These are phyloP conservation scores for Acinonyx jubatus DNA, from an alignment of 2,113 vertebrate genomes.

Conservation along the genomic window DNA sequence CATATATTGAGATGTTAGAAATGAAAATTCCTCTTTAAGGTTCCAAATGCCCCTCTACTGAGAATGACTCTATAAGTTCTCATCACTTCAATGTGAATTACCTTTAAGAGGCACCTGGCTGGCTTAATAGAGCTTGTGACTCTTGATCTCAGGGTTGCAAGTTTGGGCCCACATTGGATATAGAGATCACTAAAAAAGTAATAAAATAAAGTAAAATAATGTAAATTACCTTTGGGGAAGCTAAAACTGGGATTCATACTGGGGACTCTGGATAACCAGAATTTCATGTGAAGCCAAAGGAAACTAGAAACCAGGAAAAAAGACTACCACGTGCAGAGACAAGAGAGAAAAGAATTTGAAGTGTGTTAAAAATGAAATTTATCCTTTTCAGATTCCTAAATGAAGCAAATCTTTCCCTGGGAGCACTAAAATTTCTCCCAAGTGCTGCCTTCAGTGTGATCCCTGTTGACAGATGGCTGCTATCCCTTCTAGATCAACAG, in stretches of 20 bases:
- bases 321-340: neutral
- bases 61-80: neutral
- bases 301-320: neutral
- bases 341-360: neutral
- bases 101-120: neutral
- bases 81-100: neutral
- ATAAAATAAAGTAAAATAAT: neutral
- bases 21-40: neutral
- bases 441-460: neutral
- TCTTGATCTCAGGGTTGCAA: neutral
- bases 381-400: neutral
- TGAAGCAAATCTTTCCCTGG: neutral
- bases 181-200: neutral
- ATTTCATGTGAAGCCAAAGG: neutral
- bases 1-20: neutral
- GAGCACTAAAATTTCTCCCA: neutral
- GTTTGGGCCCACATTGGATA: neutral
- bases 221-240: neutral
- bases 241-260: neutral
- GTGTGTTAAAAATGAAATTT: neutral
- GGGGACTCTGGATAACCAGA: neutral
- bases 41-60: neutral
- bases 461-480: neutral
- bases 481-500: neutral
- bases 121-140: neutral